A percentile compares a stretch with the other conserved stretches of the same genome.
phyloP scores from a whole-genome alignment of 2,888 invertebrate species.

The Acanthosoma haemorrhoidale region DNA sequence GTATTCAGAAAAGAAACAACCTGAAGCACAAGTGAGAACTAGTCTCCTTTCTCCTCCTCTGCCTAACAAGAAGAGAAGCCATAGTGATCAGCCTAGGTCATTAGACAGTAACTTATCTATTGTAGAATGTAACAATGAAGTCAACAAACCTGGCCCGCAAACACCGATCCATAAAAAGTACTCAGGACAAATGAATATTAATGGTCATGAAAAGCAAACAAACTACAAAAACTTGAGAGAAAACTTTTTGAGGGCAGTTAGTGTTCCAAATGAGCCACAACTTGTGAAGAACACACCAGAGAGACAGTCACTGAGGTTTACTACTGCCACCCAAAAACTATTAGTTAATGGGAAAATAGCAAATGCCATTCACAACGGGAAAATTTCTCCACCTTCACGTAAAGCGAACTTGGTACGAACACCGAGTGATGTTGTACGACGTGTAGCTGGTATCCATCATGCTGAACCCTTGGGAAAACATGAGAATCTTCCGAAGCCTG shows the following conservation, averaged over 20 bases:
- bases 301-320: constrained; percentile 39
- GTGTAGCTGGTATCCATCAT: constrained; percentile 31
- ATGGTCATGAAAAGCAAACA: constrained; percentile 20
- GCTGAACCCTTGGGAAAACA: constrained; percentile 29
- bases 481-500: constrained; percentile 30
- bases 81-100: constrained; percentile 39
- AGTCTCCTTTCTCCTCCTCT: constrained; percentile 35
- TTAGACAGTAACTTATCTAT: constrained; percentile 39
- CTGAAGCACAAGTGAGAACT: constrained; percentile 31
- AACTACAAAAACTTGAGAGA: constrained; percentile 34
- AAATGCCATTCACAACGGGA: constrained; percentile 39
- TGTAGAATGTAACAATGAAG: constrained; percentile 36
- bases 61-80: constrained; percentile 32
- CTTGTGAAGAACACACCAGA: constrained; percentile 35
- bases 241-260: constrained; percentile 32
- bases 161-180: constrained; percentile 38
- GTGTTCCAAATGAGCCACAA: constrained; percentile 29
- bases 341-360: constrained; percentile 40
- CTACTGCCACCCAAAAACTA: constrained; percentile 38
- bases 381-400: constrained; percentile 39
- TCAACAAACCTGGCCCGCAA: constrained; percentile 41
- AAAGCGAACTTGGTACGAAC: constrained; percentile 37
- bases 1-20: constrained; percentile 33
- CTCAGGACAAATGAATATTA: constrained; percentile 17
- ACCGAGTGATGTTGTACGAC: constrained; percentile 33